Conservation (phyloP, 1,140 invertebrate genomes). For the Pachypeltis micranthus region DNA sequence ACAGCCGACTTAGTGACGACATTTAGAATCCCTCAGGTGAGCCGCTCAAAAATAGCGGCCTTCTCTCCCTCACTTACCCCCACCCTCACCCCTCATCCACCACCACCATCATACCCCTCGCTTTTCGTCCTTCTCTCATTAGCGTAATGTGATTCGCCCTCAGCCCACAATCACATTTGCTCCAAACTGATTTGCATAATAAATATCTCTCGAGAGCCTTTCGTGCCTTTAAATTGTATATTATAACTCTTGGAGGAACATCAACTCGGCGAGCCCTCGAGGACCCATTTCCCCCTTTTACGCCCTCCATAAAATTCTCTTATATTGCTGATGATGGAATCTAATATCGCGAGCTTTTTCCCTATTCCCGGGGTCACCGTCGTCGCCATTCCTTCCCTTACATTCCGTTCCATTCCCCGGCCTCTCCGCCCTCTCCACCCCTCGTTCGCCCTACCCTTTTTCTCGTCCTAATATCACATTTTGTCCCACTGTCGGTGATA, state of each 20-base stretch:
- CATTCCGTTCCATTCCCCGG: background rate
- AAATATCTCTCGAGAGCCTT: background rate
- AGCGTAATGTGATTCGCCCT: background rate
- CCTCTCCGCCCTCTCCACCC: background rate
- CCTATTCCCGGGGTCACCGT: too few species aligned
- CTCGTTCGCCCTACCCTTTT: too few species aligned
- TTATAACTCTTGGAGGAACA: background rate
- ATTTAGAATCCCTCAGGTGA: too few species aligned
- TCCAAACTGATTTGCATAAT: background rate
- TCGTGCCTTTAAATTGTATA: background rate
- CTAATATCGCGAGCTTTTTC: too few species aligned
- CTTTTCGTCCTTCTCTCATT: background rate
- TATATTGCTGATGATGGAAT: background rate
- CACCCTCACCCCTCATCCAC: too few species aligned
- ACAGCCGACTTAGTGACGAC: too few species aligned
- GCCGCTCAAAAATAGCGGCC: too few species aligned
- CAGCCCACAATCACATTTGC: background rate
- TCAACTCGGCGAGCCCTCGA: background rate
- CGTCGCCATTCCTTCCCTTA: too few species aligned
- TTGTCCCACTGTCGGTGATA: too few species aligned
- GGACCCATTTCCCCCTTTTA: background rate
- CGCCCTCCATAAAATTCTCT: background rate
- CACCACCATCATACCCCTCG: too few species aligned
- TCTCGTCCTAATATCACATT: too few species aligned
- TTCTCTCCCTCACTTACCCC: too few species aligned